These are phyloP conservation scores for Steinernema carpocapsae DNA, from an alignment of 2,888 invertebrate species.

Conservation along the genomic window DNA sequence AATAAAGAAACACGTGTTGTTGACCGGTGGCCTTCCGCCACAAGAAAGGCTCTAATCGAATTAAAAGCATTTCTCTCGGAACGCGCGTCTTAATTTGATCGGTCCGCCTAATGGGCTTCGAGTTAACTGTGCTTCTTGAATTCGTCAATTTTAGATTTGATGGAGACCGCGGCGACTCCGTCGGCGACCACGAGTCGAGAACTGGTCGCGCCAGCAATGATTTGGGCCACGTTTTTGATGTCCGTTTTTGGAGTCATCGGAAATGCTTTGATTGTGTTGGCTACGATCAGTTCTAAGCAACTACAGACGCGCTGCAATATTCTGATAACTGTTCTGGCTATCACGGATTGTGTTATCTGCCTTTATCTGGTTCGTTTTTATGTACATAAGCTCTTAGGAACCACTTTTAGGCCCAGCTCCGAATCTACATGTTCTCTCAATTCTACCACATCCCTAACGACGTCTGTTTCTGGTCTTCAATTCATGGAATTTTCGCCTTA, in stretches of 20 bases:
- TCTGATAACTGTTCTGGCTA: conserved; percentile 46
- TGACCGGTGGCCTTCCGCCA: too few relatives aligned
- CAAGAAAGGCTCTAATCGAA: too few relatives aligned
- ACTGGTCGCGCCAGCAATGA: conserved; percentile 51
- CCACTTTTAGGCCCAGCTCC: conserved; percentile 44
- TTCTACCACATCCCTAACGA: conserved; percentile 45
- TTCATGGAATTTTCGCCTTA: conserved; percentile 50
- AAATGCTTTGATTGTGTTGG: conserved; percentile 46
- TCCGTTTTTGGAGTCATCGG: conserved; percentile 48
- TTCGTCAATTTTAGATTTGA: too few relatives aligned
- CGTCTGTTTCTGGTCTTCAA: conserved; percentile 45
- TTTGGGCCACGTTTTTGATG: conserved; percentile 44
- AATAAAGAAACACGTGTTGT: too few relatives aligned
- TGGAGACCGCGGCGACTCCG: too few relatives aligned
- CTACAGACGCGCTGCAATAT: conserved; percentile 50
- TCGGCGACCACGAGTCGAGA: neutral
- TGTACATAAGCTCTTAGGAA: neutral
- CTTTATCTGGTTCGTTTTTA: conserved; percentile 46
- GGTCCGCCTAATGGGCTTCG: too few relatives aligned
- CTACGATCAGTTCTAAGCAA: conserved; percentile 42
- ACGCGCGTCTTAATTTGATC: too few relatives aligned
- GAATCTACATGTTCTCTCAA: conserved; percentile 46
- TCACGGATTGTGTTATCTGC: conserved; percentile 48
- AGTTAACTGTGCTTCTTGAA: too few relatives aligned
- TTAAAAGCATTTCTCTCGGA: too few relatives aligned